A percentile compares a stretch with the other conserved stretches of the same genome.
phyloP scores from a whole-genome alignment of 2,797 vertebrate species.

The Gymnothorax reevesii region DNA sequence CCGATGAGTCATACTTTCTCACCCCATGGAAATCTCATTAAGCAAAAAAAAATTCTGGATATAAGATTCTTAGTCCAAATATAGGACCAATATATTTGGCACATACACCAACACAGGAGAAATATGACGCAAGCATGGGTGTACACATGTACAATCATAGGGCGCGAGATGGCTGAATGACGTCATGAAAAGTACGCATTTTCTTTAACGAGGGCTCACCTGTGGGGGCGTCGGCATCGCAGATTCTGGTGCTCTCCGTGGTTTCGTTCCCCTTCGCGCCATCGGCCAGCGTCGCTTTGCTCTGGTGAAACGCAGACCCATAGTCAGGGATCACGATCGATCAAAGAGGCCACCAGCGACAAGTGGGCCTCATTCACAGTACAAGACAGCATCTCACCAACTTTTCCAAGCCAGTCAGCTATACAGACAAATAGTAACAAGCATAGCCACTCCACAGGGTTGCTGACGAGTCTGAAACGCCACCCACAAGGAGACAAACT shows the following conservation, averaged over 20 bases:
- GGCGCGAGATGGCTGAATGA: constrained; percentile 23
- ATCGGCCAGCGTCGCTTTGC: constrained; percentile 65
- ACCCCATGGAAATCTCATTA: too few species aligned
- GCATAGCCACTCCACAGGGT: background rate
- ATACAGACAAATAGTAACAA: too few species aligned
- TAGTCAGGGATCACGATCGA: background rate
- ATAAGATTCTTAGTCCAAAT: too few species aligned
- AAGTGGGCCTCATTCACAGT: background rate
- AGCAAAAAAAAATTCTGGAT: too few species aligned
- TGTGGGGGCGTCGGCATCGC: constrained; percentile 90
- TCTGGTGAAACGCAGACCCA: constrained; percentile 58
- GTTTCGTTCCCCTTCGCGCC: constrained; percentile 71
- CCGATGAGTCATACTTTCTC: too few species aligned
- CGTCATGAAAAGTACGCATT: background rate
- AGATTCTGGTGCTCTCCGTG: constrained; percentile 73
- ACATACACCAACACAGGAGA: background rate
- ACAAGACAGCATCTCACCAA: background rate
- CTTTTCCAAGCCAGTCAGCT: background rate
- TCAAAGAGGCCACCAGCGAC: background rate
- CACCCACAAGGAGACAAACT: background rate
- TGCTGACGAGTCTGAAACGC: background rate
- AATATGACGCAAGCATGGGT: background rate
- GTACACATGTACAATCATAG: constrained; percentile 30
- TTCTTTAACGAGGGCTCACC: constrained; percentile 73
- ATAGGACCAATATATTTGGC: too few species aligned